phyloP scores from a whole-genome alignment of 2,113 vertebrate species.

The Halichoeres trimaculatus region DNA sequence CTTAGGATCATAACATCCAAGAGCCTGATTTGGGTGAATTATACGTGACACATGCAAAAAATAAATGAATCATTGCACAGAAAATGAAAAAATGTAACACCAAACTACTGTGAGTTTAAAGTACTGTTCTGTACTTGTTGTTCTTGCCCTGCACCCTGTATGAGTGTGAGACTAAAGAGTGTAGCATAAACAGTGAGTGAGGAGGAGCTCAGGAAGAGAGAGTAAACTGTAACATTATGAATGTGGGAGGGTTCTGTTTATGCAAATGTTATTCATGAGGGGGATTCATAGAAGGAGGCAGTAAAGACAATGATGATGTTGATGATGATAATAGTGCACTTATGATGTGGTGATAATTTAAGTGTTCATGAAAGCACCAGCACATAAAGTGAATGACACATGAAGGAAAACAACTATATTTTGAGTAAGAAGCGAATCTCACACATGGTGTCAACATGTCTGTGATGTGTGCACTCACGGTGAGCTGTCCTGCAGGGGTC shows the following conservation, averaged over 20 bases:
- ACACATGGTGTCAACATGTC: neutral
- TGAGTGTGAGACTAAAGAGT: slow-evolving; percentile 11
- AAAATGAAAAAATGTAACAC: neutral
- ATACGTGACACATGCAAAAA: neutral
- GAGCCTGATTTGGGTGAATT: neutral
- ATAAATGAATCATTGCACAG: neutral
- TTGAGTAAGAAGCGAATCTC: neutral
- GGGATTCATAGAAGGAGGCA: slow-evolving; percentile 32
- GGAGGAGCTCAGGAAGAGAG: slow-evolving; percentile 55
- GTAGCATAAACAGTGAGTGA: slow-evolving; percentile 12
- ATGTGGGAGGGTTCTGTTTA: slow-evolving; percentile 65
- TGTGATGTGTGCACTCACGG: slow-evolving; percentile 84
- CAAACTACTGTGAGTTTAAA: neutral
- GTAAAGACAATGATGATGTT: slow-evolving; percentile 8
- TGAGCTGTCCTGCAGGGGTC: slow-evolving; percentile 87
- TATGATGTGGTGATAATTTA: neutral
- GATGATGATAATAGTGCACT: slow-evolving; percentile 14
- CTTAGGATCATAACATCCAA: too few relatives aligned
- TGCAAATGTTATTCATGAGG: slow-evolving; percentile 61
- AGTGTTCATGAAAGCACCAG: neutral
- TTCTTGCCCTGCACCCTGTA: slow-evolving; percentile 23
- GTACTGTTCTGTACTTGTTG: neutral
- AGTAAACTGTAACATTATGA: slow-evolving; percentile 61
- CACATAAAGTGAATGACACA: neutral
- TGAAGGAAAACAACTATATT: too few relatives aligned